Conservation (phyloP, 2,113 vertebrate genomes). For the Actenoides lindsayi region DNA sequence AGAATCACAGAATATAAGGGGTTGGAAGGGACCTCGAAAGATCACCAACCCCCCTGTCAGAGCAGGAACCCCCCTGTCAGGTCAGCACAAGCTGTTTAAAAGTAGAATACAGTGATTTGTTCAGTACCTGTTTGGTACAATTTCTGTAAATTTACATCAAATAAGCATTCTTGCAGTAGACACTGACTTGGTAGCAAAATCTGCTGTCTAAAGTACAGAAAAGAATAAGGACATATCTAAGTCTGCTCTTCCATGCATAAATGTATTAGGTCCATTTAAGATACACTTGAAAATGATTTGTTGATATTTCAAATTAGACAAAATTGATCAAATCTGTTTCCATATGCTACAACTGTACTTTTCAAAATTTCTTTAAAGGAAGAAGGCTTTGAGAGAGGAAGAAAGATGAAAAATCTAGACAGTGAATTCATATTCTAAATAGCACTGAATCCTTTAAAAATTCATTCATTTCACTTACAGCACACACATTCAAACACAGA, state of each 20-base stretch:
- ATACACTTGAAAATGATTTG: background rate
- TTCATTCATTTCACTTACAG: background rate
- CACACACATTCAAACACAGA: background rate
- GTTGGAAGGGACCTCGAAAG: no score
- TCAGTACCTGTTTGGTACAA: background rate
- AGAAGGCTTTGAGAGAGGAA: background rate
- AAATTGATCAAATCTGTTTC: background rate
- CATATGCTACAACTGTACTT: background rate
- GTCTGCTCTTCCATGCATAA: background rate
- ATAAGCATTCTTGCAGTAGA: background rate
- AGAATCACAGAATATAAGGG: no score
- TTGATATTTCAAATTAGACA: background rate
- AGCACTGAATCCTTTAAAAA: background rate
- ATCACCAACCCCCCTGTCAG: no score
- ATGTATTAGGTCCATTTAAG: background rate
- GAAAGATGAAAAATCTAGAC: background rate
- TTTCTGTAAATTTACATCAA: background rate
- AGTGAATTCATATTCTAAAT: background rate
- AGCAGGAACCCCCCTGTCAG: no score
- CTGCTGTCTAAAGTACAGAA: background rate
- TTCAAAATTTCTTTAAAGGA: background rate
- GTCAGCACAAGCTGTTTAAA: rapidly evolving
- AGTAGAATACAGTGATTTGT: background rate
- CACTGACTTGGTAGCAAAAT: background rate
- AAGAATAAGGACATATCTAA: background rate